Conservation (phyloP, 2,113 vertebrate species). For the Oryzias curvinotus region DNA sequence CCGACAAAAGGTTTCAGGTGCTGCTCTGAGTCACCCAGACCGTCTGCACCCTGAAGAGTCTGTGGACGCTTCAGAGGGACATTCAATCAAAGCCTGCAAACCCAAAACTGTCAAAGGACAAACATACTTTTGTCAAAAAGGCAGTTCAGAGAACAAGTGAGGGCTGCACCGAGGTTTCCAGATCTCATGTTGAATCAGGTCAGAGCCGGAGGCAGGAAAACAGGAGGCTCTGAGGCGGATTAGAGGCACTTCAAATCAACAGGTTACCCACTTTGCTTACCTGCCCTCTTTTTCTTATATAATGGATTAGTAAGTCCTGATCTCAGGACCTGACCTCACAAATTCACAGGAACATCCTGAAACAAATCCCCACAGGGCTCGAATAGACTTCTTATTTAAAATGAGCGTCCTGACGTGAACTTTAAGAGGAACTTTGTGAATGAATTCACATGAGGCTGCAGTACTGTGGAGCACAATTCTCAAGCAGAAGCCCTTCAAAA, state of each 20-base stretch:
- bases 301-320: conserved; percentile 63
- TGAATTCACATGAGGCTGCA: too few species aligned
- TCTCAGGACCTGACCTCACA: conserved; percentile 32
- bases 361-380: not conserved
- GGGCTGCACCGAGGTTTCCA: not conserved
- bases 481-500: too few species aligned
- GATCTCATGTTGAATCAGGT: not conserved
- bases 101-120: too few species aligned
- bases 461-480: too few species aligned
- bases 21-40: too few species aligned
- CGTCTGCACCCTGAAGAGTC: too few species aligned
- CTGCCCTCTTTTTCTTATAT: conserved; percentile 66
- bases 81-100: too few species aligned
- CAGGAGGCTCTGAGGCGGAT: conserved; percentile 26
- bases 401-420: too few species aligned
- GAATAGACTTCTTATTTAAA: not conserved
- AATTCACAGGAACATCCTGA: not conserved
- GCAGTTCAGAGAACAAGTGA: not conserved
- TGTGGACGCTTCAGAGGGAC: too few species aligned
- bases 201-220: conserved; percentile 7
- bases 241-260: conserved; percentile 42
- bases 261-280: conserved; percentile 46
- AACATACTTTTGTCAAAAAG: too few species aligned
- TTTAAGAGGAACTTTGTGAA: too few species aligned
- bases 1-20: conserved; percentile 21